Evolutionary conservation across 1,140 invertebrate species (phyloP), one percentile per base, ranked within the genome.

Genomic region (Drosophila athabasca): DNA sequence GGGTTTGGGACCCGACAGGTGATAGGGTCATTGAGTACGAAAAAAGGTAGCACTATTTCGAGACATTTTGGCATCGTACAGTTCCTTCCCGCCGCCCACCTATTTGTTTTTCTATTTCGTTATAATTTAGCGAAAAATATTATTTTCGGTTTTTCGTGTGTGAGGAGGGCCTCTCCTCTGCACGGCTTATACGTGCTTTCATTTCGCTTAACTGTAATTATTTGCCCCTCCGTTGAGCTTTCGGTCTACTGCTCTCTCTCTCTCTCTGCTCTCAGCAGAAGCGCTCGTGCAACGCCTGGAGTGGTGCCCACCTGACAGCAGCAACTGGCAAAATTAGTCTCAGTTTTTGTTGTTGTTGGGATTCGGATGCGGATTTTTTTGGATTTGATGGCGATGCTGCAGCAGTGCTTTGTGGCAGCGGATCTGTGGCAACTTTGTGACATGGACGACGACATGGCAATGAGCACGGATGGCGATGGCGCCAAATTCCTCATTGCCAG

Each of bases 401-500:
- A 9, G 26, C 3, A 22, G 22, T 44, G 15, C 26, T 52, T 24
- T 49, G 11, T 13, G 22, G 48, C n/a, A 3, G 52, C 50, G 49
- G 59, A 61, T 76, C 58, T 68, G 60, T 70, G 76, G 77, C 73
- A 68, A 80, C 61, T 76, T 69, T 48, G 49, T 65, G 81, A 81
- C 77, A 68, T 84, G 66, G 71, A 71, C 67, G 60, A 64, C 64
- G 77, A 80, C 64, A 80, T 82, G 73, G 79, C 79, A 57, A 45
- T 48, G 75, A 39, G 35, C 35, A 43, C 41, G n/a, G n/a, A n/a
- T n/a, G 53, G 62, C 73, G 43, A 62, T 84, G 80, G 76, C 80
- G 81, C 74, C 82, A 81, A 87, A 87, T 82, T 87, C 69, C 64
- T 48, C 58, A 77, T 67, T 74, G 62, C 44, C 77, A 85, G 55